Conservation (phyloP, 2,797 vertebrate species). For the Sebastiscus tertius region DNA sequence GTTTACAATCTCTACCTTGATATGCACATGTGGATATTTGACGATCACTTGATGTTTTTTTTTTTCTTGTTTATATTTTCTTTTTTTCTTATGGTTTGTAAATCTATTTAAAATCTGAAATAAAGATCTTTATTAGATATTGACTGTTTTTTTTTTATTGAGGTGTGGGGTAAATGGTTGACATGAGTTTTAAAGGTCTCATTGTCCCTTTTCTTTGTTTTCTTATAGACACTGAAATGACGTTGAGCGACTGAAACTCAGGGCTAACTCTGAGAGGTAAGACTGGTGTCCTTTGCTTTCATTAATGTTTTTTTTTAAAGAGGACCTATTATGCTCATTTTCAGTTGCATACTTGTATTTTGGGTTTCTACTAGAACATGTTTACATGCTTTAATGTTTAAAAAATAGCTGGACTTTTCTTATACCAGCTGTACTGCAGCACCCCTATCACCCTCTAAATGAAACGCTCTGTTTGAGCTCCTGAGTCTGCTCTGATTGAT, state of each 20-base stretch:
- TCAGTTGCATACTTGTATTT: too few species aligned
- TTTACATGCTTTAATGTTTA: too few species aligned
- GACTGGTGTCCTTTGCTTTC: neutral
- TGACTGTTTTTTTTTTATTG: neutral
- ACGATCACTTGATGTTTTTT: constrained; percentile 74
- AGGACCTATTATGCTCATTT: too few species aligned
- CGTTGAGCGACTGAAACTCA: neutral
- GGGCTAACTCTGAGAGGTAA: constrained; percentile 43
- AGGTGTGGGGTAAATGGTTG: neutral
- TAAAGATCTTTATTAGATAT: constrained; percentile 86
- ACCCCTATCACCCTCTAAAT: too few species aligned
- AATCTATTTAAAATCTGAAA: constrained; percentile 87
- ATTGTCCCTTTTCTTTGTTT: constrained; percentile 26
- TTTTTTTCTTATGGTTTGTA: constrained; percentile 84
- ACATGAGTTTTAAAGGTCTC: neutral
- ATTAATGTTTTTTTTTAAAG: too few species aligned
- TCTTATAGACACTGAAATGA: constrained; percentile 35
- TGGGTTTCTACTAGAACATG: too few species aligned
- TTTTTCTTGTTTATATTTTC: constrained; percentile 65
- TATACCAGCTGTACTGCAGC: too few species aligned
- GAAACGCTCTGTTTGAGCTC: too few species aligned
- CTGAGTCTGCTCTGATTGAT: too few species aligned
- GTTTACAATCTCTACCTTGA: constrained; percentile 81
- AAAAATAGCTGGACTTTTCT: too few species aligned
- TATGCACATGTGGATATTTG: constrained; percentile 82